These are phyloP conservation scores for Danio choprae DNA, from an alignment of 2,797 vertebrate genomes.

Conservation along the genomic window DNA sequence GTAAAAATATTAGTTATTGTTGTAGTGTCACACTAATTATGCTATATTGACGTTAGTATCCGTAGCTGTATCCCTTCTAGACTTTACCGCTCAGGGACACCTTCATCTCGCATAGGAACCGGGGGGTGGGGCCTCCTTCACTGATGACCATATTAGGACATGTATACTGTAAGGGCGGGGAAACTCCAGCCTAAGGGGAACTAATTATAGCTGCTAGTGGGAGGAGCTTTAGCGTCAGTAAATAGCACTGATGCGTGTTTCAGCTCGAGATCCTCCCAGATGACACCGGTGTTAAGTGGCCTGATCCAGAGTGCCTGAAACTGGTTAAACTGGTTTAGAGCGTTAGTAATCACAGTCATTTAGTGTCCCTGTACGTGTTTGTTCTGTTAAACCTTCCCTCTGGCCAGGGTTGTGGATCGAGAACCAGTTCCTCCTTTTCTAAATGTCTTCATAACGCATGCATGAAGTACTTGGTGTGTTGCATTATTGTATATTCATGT, in stretches of 20 bases:
- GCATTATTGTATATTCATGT: background rate
- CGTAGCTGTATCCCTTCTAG: no score
- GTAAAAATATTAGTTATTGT: no score
- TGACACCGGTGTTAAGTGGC: background rate
- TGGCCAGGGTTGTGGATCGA: background rate
- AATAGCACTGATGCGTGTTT: background rate
- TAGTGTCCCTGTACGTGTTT: background rate
- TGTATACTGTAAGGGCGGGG: slow-evolving; percentile 62
- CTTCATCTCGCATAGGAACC: slow-evolving; percentile 45
- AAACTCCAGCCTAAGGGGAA: slow-evolving; percentile 10
- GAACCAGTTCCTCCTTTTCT: background rate
- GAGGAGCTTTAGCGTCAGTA: background rate
- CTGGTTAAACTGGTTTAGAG: background rate
- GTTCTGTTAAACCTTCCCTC: background rate
- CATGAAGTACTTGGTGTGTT: background rate
- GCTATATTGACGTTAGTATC: no score
- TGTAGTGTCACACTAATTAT: no score
- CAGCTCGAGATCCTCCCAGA: background rate
- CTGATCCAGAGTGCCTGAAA: background rate
- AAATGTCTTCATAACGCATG: background rate
- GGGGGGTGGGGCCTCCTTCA: slow-evolving; percentile 59
- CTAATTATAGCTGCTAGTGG: slow-evolving; percentile 51
- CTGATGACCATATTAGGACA: slow-evolving; percentile 79
- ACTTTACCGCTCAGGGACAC: slow-evolving; percentile 28
- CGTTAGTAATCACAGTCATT: background rate